Conservation (phyloP, 92 coral and sea anemone species). For the Porites divaricata region DNA sequence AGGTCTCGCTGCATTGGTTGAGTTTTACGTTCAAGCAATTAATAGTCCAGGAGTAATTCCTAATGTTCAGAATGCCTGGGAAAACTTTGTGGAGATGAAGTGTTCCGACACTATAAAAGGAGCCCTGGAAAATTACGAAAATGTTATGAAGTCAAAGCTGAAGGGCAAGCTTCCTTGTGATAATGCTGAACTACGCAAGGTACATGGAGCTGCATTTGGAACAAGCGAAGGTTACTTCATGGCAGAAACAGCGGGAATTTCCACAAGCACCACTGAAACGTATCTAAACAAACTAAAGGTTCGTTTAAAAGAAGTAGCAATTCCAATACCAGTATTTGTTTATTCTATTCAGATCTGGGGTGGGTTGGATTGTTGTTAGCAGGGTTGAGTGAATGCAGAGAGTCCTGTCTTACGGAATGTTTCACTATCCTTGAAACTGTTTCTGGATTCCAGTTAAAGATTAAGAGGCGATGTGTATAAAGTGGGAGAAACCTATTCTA, state of each 20-base stretch:
- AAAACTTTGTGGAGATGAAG: slow-evolving; percentile 55
- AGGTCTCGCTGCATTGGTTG: slow-evolving; percentile 74
- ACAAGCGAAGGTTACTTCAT: slow-evolving; percentile 36
- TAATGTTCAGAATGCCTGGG: slow-evolving; percentile 77
- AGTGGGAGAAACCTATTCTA: no score
- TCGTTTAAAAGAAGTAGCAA: not conserved
- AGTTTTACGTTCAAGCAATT: slow-evolving; percentile 69
- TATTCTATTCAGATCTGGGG: no score
- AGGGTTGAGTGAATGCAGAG: no score
- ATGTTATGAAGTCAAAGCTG: slow-evolving; percentile 40
- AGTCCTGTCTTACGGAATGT: no score
- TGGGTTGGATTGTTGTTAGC: no score
- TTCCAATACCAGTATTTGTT: no score
- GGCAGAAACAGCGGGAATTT: slow-evolving; percentile 52
- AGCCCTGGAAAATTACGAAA: slow-evolving; percentile 43
- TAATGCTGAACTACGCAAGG: slow-evolving; percentile 38
- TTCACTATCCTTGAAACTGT: no score
- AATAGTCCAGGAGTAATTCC: slow-evolving; percentile 80
- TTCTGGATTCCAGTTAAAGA: no score
- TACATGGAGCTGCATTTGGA: slow-evolving; percentile 45
- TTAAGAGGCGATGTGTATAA: no score
- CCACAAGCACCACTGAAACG: slow-evolving; percentile 45
- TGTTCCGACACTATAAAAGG: slow-evolving; percentile 38
- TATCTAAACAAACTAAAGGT: slow-evolving; percentile 59
- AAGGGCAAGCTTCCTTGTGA: slow-evolving; percentile 43